phyloP scores from a whole-genome alignment of 2,113 vertebrate genomes.

The Siphamia tubifer region DNA sequence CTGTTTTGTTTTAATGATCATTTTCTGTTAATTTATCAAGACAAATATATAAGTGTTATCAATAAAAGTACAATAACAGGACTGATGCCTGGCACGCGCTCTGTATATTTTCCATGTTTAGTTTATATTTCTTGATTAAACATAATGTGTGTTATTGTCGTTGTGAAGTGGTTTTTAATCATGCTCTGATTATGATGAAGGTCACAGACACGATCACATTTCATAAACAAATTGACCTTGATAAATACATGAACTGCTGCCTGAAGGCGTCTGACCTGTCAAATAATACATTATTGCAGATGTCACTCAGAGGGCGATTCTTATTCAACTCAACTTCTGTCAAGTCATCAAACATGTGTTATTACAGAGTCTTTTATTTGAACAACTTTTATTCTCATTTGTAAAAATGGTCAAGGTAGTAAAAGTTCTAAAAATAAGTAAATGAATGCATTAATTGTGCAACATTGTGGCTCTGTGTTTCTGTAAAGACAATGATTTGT shows the following conservation, averaged over 20 bases:
- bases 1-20: conserved; percentile 13
- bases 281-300: neutral
- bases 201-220: neutral
- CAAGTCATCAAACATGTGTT: no score
- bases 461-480: no score
- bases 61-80: conserved; percentile 53
- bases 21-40: conserved; percentile 43
- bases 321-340: no score
- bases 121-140: conserved; percentile 25
- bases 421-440: no score
- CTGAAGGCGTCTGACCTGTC: neutral
- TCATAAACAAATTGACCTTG: neutral
- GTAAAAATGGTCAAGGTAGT: no score
- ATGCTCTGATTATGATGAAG: conserved; percentile 10
- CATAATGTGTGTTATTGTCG: neutral
- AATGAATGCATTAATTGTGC: no score
- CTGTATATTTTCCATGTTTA: neutral
- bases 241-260: neutral
- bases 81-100: neutral
- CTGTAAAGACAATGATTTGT: no score
- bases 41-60: conserved; percentile 43
- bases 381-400: neutral
- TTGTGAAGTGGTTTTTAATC: conserved; percentile 24
- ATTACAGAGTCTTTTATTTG: no score
- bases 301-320: neutral